Evolutionary conservation across 1,140 invertebrate genomes (phyloP).

Genomic region (Dufourea novaeangliae): DNA sequence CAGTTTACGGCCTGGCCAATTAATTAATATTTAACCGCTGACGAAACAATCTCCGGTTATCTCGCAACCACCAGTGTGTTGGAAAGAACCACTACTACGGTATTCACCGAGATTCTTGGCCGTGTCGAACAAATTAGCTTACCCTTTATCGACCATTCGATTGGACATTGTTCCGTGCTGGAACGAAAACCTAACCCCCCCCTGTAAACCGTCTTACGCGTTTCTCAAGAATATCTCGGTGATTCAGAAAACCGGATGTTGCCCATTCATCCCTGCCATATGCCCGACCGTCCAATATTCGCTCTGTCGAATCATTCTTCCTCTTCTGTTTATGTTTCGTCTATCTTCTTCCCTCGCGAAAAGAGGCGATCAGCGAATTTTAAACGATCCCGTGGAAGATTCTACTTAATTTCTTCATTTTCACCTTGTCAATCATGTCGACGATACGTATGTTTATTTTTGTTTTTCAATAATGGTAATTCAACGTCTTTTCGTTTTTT

Average conservation of each 20-base stretch:
- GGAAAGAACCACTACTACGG: background rate
- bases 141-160: background rate
- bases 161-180: constrained; percentile 6
- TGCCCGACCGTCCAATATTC: constrained; percentile 50
- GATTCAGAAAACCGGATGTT: constrained; percentile 70
- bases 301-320: constrained; percentile 27
- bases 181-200: constrained; percentile 8
- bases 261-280: constrained; percentile 54
- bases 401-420: too few relatives aligned
- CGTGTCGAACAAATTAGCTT: background rate
- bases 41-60: constrained; percentile 26
- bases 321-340: constrained; percentile 5
- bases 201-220: constrained; percentile 28
- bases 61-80: background rate
- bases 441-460: too few relatives aligned
- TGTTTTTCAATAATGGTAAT: too few relatives aligned
- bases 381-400: background rate
- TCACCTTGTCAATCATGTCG: too few relatives aligned
- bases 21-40: background rate
- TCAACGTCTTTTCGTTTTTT: too few relatives aligned
- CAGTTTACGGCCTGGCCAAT: background rate
- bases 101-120: background rate
- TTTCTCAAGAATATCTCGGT: constrained; percentile 65
- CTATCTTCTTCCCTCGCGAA: background rate
- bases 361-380: background rate